Percentiles rank a stretch among this genome's conserved stretches.
These are phyloP conservation scores for Tarsius wallacei DNA, from an alignment of 2,797 vertebrate species.

Conservation along the genomic window DNA sequence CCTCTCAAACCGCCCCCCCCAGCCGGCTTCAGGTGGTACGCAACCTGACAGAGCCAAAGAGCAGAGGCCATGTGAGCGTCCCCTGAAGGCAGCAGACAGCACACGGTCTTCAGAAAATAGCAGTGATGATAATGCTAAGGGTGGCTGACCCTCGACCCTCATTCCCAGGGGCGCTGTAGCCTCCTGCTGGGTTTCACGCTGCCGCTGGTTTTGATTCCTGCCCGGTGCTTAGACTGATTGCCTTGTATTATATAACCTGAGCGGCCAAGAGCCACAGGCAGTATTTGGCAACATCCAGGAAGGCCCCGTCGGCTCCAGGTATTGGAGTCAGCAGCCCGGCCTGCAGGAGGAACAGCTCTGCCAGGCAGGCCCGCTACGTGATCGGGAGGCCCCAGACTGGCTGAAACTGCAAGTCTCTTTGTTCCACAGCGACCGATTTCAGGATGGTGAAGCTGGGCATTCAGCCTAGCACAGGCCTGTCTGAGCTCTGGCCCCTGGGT, in stretches of 20 bases:
- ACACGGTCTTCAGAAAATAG: background rate
- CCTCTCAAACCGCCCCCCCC: background rate
- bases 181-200: fast-evolving
- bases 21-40: background rate
- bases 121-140: fast-evolving
- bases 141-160: background rate
- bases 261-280: background rate
- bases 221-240: background rate
- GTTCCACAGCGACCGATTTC: background rate
- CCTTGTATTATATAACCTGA: background rate
- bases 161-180: background rate
- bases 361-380: fast-evolving
- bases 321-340: background rate
- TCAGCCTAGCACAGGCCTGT: background rate
- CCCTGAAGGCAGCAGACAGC: background rate
- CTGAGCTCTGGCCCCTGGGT: background rate
- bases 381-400: too few species aligned
- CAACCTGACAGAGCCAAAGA: background rate
- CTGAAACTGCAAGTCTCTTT: too few species aligned
- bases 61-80: background rate
- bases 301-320: background rate
- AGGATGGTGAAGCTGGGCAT: fast-evolving
- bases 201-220: background rate
- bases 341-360: background rate
- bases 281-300: background rate